Base-by-base conservation (phyloP, 2,888 invertebrate genomes). In the Gymnosoma rotundatum region DNA sequence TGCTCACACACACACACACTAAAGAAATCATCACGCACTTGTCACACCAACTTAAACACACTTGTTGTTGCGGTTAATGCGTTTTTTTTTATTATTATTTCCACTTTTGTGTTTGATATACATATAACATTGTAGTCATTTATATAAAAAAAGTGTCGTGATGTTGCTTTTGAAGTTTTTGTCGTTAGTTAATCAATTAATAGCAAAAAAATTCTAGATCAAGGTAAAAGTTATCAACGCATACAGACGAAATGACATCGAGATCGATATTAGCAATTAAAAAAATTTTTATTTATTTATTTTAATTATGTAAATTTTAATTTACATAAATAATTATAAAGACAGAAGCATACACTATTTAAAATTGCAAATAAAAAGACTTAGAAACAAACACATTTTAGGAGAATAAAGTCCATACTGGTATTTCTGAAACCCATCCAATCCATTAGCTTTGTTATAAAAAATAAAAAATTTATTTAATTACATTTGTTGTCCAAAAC, bases 181-280 rank as follows among this genome's bases (percentile, higher is more conserved):
- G 90, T 89, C 90, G 89, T 90, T 90, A 90, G 88, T 87, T 90
- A 90, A 90, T 90, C 90, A 90, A 90, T 90, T 90, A 89, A 90
- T 89, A 89, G 89, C 89, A 90, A 86, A 38, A 38, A 88, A 90
- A 90, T 90, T 90, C 90, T 90, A 90, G 90, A 90, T 90, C 87
- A 87, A 87, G 87, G 87, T 83, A 78, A 83, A 70, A 25, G 1
- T 76, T 67, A 78, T 20, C 54, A 7, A 20, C 8, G 50, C 50
- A 20, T 18, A 50, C 42, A 70, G 25, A 72, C 45, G 25, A 52
- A 64, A 21, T 61, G 14, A 2, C 48, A 50, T 16, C 12, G 18
- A 58, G 32, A 45, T 69, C 21, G 56, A 32, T 14, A 50, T 12
- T 32, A 52, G 50, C 54, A 58, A 42, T 20, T n/a, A n/a, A 66